Conservation (phyloP, 2,113 vertebrate species). For the Argyrosomus japonicus region DNA sequence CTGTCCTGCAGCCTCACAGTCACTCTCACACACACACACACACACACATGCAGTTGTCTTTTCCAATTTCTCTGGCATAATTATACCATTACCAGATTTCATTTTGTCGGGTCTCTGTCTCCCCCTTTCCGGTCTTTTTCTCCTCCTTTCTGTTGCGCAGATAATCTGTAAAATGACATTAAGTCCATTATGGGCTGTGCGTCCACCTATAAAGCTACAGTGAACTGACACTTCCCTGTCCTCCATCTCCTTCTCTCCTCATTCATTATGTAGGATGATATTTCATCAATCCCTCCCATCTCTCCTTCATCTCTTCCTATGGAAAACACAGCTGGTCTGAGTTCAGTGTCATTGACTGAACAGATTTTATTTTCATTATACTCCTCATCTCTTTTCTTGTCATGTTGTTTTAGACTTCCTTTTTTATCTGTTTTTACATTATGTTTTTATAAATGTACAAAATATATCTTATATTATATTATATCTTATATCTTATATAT, state of each 20-base stretch:
- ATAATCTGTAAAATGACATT: conserved; percentile 44
- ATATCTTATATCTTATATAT: neutral
- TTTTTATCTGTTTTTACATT: neutral
- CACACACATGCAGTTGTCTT: conserved; percentile 26
- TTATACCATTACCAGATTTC: conserved; percentile 50
- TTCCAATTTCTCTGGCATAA: conserved; percentile 38
- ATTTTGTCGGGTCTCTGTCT: conserved; percentile 26
- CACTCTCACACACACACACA: conserved; percentile 13
- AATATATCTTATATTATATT: neutral
- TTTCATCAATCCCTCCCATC: conserved; percentile 16
- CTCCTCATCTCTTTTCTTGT: neutral
- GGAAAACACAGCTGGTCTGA: conserved; percentile 24
- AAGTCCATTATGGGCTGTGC: conserved; percentile 22
- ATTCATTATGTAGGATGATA: conserved; percentile 31
- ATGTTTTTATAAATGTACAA: neutral
- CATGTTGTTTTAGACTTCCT: neutral
- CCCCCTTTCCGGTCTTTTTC: neutral
- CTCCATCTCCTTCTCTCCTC: conserved; percentile 9
- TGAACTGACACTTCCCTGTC: conserved; percentile 29
- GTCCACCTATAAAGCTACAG: neutral
- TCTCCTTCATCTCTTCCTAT: neutral
- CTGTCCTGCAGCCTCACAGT: conserved; percentile 18
- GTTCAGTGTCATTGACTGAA: neutral
- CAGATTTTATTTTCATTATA: neutral
- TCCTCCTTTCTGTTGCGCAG: neutral